Conservation (phyloP, 2,888 invertebrate genomes). For the Microplitis manilae region DNA sequence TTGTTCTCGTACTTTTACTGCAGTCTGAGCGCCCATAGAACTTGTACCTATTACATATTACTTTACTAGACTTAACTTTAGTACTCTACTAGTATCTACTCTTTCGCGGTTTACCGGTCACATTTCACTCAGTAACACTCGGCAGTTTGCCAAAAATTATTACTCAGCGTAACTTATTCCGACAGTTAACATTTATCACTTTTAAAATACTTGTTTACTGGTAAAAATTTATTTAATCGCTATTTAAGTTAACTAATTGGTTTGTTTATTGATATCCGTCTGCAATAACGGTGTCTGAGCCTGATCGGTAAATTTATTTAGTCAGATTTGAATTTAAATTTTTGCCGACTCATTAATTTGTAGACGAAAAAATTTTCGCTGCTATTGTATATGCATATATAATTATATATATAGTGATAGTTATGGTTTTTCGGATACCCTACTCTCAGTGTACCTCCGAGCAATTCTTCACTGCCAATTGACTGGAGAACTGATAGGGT, state of each 20-base stretch:
- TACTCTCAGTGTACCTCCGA: slow-evolving; percentile 1
- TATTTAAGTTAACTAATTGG: no score
- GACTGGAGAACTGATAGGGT: not conserved
- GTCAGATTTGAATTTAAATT: no score
- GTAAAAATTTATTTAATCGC: no score
- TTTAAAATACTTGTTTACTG: no score
- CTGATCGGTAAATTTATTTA: no score
- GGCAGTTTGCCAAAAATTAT: slow-evolving; percentile 28
- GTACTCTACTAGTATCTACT: not conserved
- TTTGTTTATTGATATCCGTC: no score
- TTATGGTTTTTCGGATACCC: not conserved
- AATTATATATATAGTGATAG: not conserved
- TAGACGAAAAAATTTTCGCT: no score
- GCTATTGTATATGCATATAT: not conserved
- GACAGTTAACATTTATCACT: not conserved
- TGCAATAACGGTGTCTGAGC: no score
- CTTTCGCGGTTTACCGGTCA: slow-evolving; percentile 21
- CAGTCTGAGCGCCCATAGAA: not conserved
- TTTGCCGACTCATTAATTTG: no score
- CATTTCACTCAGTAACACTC: slow-evolving; percentile 30
- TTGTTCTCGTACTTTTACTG: not conserved
- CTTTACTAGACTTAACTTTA: not conserved
- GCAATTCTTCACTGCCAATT: slow-evolving; percentile 23
- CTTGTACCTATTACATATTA: not conserved
- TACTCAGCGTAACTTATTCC: slow-evolving; percentile 1